Evolutionary conservation across 2,797 vertebrate genomes (phyloP), one percentile per base, ranked within the genome.

Genomic region (Alcedo quadribrachys): DNA sequence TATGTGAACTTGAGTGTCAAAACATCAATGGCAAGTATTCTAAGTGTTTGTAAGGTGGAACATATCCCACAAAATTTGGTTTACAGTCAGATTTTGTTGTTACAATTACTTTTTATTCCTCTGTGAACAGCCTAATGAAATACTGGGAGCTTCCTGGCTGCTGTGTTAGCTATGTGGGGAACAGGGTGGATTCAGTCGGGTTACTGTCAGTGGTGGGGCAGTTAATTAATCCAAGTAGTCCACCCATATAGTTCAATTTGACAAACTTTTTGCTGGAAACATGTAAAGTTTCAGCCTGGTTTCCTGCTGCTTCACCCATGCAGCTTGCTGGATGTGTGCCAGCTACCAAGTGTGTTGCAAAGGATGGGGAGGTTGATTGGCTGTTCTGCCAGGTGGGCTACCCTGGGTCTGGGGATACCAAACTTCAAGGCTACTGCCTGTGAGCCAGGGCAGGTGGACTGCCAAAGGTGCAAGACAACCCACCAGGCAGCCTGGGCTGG

Each of bases 311-410:
- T 65, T 96, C 68, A 68, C 61, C 57, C 76, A 33, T 0, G 19
- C 85, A 80, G 92, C 83, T 92, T 4, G 1, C 69, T 94, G 95
- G 94, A 91, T 77, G 13, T 6, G 2, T 4, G 88, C 94, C 94
- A 94, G 87, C 67, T 81, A 27, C 76, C 30, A 71, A 75, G 81
- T 27, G 84, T 78, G 87, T 74, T 35, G 84, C 75, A 68, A 74
- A 85, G 61, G 71, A 58, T 90, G 65, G 35, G 84, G 65, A 71
- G 65, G 33, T 87, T 51, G 37, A 77, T 85, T 51, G 50, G 58
- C 58, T 77, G 27, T 15, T 90, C 66, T 61, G 92, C 79, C 84
- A 95, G 86, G 69, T 94, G 89, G 78, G 61, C 55, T 93, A 15
- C 87, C 78, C 61, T 43, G 67, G 30, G 6, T 81, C 32, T 83